phyloP scores from a whole-genome alignment of 2,797 vertebrate genomes.

The Chelidonichthys spinosus region DNA sequence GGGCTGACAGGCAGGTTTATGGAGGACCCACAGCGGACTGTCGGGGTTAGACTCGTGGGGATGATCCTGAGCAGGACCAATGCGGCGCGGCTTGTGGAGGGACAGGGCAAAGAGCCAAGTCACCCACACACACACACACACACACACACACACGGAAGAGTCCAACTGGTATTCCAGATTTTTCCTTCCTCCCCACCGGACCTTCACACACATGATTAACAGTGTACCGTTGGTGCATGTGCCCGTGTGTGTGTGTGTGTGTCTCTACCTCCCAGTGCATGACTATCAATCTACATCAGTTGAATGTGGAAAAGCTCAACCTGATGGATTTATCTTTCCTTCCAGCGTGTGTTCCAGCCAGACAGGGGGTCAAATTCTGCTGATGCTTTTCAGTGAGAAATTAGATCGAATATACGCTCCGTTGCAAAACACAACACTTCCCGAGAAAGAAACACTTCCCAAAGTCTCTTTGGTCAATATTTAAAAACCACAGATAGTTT shows the following conservation, averaged over 20 bases:
- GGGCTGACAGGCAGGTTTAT: conserved; percentile 48
- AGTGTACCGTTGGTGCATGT: conserved; percentile 34
- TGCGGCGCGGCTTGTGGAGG: conserved; percentile 66
- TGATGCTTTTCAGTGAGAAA: conserved; percentile 36
- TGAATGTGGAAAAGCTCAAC: conserved; percentile 63
- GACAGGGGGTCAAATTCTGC: conserved; percentile 52
- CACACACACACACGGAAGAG: conserved; percentile 24
- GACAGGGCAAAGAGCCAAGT: conserved; percentile 70
- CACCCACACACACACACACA: conserved; percentile 36
- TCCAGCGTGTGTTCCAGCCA: conserved; percentile 33
- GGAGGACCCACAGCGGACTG: conserved; percentile 57
- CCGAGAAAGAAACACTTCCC: conserved; percentile 33
- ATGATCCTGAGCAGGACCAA: conserved; percentile 58
- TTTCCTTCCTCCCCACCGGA: conserved; percentile 68
- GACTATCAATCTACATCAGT: conserved; percentile 73
- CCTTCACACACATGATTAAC: conserved; percentile 73
- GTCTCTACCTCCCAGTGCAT: conserved; percentile 35
- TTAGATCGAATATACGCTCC: conserved; percentile 34
- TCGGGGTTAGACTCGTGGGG: conserved; percentile 47
- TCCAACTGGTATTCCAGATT: conserved; percentile 76
- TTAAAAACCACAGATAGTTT: conserved; percentile 22
- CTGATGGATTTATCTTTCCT: conserved; percentile 64
- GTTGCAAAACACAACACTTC: conserved; percentile 46
- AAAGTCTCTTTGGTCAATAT: conserved; percentile 14
- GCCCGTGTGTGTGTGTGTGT: conserved; percentile 13